phyloP scores from a whole-genome alignment of 2,113 vertebrate species.

The Hippocampus abdominalis region DNA sequence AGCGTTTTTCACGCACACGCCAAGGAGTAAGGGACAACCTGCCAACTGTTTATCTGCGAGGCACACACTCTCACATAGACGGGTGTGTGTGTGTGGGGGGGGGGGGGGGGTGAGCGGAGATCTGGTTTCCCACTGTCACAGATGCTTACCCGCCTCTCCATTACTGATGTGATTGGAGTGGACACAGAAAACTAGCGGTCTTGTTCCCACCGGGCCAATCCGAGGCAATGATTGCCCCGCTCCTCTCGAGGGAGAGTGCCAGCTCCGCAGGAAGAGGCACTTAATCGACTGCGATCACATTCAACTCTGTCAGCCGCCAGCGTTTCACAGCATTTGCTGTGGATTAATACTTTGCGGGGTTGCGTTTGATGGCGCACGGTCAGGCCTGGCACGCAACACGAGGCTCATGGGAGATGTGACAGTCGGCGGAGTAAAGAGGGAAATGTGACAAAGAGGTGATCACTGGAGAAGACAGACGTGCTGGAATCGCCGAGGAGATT shows the following conservation, averaged over 20 bases:
- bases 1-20: constrained; percentile 27
- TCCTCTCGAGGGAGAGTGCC: constrained; percentile 55
- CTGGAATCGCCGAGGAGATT: constrained; percentile 18
- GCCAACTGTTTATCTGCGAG: constrained; percentile 68
- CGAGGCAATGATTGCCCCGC: constrained; percentile 61
- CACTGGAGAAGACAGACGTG: constrained; percentile 28
- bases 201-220: constrained; percentile 66
- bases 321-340: constrained; percentile 37
- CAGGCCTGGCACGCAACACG: constrained; percentile 23
- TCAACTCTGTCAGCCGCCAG: constrained; percentile 28
- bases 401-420: constrained; percentile 24
- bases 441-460: constrained; percentile 31
- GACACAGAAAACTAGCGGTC: constrained; percentile 67
- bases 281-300: constrained; percentile 59
- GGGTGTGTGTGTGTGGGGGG: background rate
- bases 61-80: constrained; percentile 13
- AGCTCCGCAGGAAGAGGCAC: constrained; percentile 48
- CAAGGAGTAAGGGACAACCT: constrained; percentile 76
- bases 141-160: constrained; percentile 77
- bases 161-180: constrained; percentile 89
- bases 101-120: constrained; percentile 33
- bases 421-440: constrained; percentile 10
- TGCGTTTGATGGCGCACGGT: constrained; percentile 40
- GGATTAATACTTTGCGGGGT: constrained; percentile 41
- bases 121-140: constrained; percentile 71